These are phyloP conservation scores for Eilema caniola DNA, from an alignment of 2,888 invertebrate genomes.

Conservation along the genomic window DNA sequence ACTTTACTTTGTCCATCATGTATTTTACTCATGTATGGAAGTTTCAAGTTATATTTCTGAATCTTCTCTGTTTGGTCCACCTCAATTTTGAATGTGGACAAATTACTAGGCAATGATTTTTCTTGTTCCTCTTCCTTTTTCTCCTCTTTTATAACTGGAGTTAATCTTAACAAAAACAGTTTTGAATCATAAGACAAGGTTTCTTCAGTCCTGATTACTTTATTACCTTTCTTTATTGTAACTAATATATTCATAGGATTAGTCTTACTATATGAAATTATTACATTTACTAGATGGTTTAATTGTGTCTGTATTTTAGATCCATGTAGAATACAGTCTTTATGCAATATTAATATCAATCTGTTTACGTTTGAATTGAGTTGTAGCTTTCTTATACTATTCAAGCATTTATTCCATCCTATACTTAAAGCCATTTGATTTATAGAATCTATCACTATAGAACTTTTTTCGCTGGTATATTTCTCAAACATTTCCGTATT, in stretches of 20 bases:
- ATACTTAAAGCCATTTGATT: slow-evolving; percentile 76
- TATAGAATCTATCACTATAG: slow-evolving; percentile 75
- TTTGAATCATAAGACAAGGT: slow-evolving; percentile 66
- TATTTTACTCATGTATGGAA: slow-evolving; percentile 88
- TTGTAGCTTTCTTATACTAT: slow-evolving; percentile 60
- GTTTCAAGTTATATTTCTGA: slow-evolving; percentile 86
- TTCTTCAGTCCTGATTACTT: slow-evolving; percentile 81
- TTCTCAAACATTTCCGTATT: slow-evolving; percentile 49
- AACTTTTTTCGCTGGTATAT: slow-evolving; percentile 57
- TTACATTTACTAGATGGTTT: slow-evolving; percentile 77
- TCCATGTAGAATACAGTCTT: slow-evolving; percentile 77
- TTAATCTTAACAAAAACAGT: slow-evolving; percentile 64
- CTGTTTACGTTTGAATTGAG: slow-evolving; percentile 61
- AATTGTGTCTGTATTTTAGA: slow-evolving; percentile 77
- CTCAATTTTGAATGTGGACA: slow-evolving; percentile 89
- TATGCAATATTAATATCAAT: slow-evolving; percentile 78
- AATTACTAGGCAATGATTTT: slow-evolving; percentile 72
- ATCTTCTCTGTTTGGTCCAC: slow-evolving; percentile 88
- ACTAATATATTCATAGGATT: slow-evolving; percentile 65
- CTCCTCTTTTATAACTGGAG: slow-evolving; percentile 62
- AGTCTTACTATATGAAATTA: slow-evolving; percentile 65
- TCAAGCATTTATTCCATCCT: slow-evolving; percentile 74
- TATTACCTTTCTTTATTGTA: slow-evolving; percentile 84
- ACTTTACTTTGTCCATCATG: slow-evolving; percentile 88
- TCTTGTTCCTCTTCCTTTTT: slow-evolving; percentile 68